A percentile compares a stretch with the other conserved stretches of the same genome.
Evolutionary conservation across 2,888 invertebrate genomes (phyloP).

Genomic region (Lutraria lutraria): DNA sequence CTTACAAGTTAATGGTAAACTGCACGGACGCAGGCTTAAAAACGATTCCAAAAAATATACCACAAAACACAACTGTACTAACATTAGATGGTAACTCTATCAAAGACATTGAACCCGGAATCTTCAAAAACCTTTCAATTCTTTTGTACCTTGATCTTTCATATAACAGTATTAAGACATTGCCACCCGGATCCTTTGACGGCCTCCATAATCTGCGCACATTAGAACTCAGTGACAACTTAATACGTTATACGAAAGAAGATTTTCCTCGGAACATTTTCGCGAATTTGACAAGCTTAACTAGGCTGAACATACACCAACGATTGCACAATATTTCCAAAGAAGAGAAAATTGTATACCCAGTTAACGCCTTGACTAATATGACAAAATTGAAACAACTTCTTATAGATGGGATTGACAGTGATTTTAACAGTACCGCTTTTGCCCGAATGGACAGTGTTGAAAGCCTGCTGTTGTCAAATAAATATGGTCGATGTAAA

Average conservation of each 20-base stretch:
- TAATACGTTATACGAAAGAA: slow-evolving; percentile 6
- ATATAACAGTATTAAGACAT: slow-evolving; percentile 1
- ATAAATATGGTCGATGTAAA: slow-evolving; percentile 29
- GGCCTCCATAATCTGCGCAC: slow-evolving; percentile 32
- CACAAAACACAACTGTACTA: slow-evolving; percentile 33
- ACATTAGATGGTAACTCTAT: slow-evolving; percentile 34
- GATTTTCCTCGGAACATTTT: background rate
- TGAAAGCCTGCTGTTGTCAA: background rate
- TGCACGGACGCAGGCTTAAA: slow-evolving; percentile 30
- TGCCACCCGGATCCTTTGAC: slow-evolving; percentile 1
- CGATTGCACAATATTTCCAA: background rate
- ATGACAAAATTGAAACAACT: slow-evolving; percentile 26
- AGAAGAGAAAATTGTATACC: slow-evolving; percentile 20
- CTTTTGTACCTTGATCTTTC: slow-evolving; percentile 41
- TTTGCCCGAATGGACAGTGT: background rate
- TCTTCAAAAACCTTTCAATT: slow-evolving; percentile 29
- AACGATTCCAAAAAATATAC: slow-evolving; percentile 24
- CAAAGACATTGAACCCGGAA: background rate
- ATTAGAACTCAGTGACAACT: slow-evolving; percentile 26
- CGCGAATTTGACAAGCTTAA: slow-evolving; percentile 13
- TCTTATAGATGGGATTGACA: slow-evolving; percentile 33
- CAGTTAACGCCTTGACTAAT: slow-evolving; percentile 2
- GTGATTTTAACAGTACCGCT: background rate
- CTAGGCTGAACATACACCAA: slow-evolving; percentile 22
- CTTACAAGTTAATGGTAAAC: slow-evolving; percentile 28